Evolutionary conservation across 2,113 vertebrate species (phyloP).

Genomic region (Turnix velox): DNA sequence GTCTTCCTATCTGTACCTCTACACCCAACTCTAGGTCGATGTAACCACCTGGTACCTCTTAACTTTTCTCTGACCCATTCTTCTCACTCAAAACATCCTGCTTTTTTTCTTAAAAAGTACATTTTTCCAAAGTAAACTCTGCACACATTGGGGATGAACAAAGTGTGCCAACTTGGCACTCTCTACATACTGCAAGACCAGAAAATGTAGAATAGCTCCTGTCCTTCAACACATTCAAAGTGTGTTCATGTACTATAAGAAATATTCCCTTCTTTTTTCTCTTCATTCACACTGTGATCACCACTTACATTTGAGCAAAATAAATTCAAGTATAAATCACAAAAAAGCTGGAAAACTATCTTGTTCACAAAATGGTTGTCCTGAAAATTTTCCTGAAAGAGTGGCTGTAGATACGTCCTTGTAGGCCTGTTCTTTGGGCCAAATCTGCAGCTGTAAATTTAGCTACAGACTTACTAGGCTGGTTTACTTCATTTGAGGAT

Average conservation of each 20-base stretch:
- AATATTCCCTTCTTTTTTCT: background rate
- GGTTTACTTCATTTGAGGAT: background rate
- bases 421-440: background rate
- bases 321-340: background rate
- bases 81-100: background rate
- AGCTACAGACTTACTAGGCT: background rate
- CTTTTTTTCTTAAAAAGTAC: background rate
- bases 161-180: background rate
- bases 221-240: background rate
- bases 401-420: background rate
- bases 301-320: background rate
- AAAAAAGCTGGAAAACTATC: background rate
- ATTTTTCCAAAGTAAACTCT: background rate
- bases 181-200: background rate
- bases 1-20: background rate
- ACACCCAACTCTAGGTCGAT: background rate
- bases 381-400: background rate
- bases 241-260: background rate
- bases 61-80: background rate
- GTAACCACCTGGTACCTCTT: background rate
- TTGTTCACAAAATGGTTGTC: background rate
- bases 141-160: background rate
- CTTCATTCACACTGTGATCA: background rate
- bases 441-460: background rate
- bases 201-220: background rate